A percentile compares a stretch with the other conserved stretches of the same genome.
Conservation (phyloP, 1,140 invertebrate species). For the Rhynchophorus ferrugineus region DNA sequence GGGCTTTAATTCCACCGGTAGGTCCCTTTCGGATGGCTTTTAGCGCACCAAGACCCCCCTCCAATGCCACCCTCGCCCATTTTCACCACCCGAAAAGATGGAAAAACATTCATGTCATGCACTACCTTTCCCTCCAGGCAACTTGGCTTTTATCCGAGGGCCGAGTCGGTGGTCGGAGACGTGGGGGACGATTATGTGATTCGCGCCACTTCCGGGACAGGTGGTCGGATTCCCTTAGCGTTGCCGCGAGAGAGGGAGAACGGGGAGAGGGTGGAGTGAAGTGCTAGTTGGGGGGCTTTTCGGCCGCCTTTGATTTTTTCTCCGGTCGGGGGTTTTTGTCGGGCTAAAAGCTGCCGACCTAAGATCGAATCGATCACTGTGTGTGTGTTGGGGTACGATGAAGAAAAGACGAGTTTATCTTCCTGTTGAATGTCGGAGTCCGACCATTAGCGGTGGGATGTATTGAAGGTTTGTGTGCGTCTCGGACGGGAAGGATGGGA, state of each 20-base stretch:
- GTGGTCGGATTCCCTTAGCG: slow-evolving; percentile 14
- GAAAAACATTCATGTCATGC: not conserved
- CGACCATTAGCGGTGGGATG: no score
- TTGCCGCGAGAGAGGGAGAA: no score
- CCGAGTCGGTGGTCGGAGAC: slow-evolving; percentile 10
- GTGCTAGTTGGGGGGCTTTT: no score
- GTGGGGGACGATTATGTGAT: slow-evolving; percentile 18
- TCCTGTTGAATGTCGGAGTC: no score
- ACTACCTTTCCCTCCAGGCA: slow-evolving; percentile 11
- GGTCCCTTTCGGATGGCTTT: not conserved
- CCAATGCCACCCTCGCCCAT: no score
- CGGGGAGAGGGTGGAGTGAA: no score
- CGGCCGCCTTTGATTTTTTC: not conserved
- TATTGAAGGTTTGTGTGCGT: no score
- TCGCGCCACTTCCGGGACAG: slow-evolving; percentile 10
- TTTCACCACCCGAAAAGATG: not conserved
- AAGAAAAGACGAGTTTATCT: no score
- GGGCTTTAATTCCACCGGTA: not conserved
- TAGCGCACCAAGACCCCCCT: no score
- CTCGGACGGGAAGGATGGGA: no score
- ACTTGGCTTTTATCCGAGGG: slow-evolving; percentile 19
- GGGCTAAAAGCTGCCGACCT: not conserved
- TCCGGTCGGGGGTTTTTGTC: not conserved
- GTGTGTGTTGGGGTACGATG: no score
- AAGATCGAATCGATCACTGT: not conserved